Evolutionary conservation across 2,113 vertebrate species (phyloP).

Genomic region (Scomber japonicus): DNA sequence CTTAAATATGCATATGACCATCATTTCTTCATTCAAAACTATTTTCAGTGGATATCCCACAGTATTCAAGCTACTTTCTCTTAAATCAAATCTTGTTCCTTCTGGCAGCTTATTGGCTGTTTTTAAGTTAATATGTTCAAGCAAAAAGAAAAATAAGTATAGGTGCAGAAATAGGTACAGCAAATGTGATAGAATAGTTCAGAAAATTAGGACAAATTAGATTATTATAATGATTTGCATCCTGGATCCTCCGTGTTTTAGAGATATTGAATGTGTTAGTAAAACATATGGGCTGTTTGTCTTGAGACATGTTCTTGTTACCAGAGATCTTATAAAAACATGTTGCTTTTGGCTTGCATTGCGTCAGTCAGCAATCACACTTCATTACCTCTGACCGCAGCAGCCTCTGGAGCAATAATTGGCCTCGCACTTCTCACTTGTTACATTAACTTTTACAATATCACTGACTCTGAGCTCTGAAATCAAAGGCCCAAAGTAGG

Average conservation of each 20-base stretch:
- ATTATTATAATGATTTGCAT: background rate
- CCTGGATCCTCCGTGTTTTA: background rate
- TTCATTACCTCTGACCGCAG: constrained; percentile 56
- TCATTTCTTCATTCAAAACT: too few relatives aligned
- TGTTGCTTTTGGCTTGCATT: constrained; percentile 53
- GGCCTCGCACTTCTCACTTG: constrained; percentile 65
- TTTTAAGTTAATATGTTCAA: too few relatives aligned
- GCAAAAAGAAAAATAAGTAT: background rate
- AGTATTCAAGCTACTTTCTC: too few relatives aligned
- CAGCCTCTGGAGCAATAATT: constrained; percentile 53
- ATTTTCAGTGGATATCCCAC: too few relatives aligned
- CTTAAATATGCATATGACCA: too few relatives aligned
- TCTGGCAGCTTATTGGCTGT: too few relatives aligned
- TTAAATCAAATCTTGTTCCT: too few relatives aligned
- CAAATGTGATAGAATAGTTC: too few relatives aligned
- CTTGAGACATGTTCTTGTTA: constrained; percentile 39
- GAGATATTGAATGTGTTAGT: constrained; percentile 18
- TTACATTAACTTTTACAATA: constrained; percentile 36
- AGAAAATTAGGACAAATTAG: background rate
- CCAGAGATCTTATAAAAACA: constrained; percentile 49
- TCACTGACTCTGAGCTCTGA: constrained; percentile 16
- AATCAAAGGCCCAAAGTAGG: constrained; percentile 14
- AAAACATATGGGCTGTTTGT: constrained; percentile 33
- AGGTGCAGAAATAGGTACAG: background rate
- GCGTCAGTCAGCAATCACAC: constrained; percentile 56